phyloP scores from a whole-genome alignment of 2,888 invertebrate genomes.

The Rhodophaea formosa region DNA sequence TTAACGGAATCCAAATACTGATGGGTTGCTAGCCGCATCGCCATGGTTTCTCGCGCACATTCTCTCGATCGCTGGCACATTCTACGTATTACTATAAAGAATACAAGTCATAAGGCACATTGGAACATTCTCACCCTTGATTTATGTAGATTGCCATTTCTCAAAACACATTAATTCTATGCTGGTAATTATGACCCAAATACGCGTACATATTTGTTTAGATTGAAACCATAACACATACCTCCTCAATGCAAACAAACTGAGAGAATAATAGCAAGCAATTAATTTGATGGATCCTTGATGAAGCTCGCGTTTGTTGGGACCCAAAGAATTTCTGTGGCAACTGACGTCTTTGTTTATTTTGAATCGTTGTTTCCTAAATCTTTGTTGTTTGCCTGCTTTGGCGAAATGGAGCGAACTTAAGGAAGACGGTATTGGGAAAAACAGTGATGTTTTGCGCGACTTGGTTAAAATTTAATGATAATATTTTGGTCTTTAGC shows the following conservation, averaged over 20 bases:
- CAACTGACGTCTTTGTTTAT: constrained; percentile 28
- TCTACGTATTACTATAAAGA: too few species aligned
- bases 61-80: too few species aligned
- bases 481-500: constrained; percentile 1
- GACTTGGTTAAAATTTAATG: constrained; percentile 12
- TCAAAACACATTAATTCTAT: too few species aligned
- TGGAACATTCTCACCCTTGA: too few species aligned
- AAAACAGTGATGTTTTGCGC: constrained; percentile 53
- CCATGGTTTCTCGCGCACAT: too few species aligned
- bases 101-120: too few species aligned
- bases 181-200: too few species aligned
- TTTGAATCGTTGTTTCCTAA: constrained; percentile 28
- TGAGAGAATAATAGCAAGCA: constrained; percentile 27
- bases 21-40: too few species aligned
- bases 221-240: background rate
- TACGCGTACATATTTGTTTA: too few species aligned
- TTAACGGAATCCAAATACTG: too few species aligned
- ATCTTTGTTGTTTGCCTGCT: constrained; percentile 28
- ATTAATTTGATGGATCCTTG: constrained; percentile 33
- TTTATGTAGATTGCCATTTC: too few species aligned
- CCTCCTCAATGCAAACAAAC: background rate
- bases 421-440: background rate
- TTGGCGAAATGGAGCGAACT: constrained; percentile 21
- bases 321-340: constrained; percentile 29
- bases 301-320: constrained; percentile 22